A percentile compares a stretch with the other conserved stretches of the same genome.
phyloP scores from a whole-genome alignment of 2,113 vertebrate species.

The Hippocampus zosterae region DNA sequence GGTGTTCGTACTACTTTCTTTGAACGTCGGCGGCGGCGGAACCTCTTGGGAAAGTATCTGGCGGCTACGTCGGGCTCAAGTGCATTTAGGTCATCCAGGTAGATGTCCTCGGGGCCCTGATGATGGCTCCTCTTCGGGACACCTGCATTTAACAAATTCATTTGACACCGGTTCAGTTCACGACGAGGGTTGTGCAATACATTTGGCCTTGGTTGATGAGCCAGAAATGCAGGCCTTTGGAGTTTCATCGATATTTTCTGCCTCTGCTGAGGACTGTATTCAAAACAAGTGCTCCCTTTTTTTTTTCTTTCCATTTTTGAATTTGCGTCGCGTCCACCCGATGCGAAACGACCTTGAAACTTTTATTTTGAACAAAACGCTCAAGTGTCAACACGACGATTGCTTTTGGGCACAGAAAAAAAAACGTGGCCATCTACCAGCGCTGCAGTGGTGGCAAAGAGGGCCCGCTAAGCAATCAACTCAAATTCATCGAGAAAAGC shows the following conservation, averaged over 20 bases:
- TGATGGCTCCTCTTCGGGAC: slow-evolving; percentile 94
- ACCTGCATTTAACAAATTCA: slow-evolving; percentile 66
- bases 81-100: slow-evolving; percentile 91
- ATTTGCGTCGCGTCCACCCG: too few relatives aligned
- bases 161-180: neutral
- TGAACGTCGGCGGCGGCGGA: slow-evolving; percentile 1
- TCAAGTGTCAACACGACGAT: too few relatives aligned
- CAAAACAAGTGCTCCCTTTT: too few relatives aligned
- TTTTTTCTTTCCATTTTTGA: too few relatives aligned
- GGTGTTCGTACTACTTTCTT: neutral
- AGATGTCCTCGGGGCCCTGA: slow-evolving; percentile 96
- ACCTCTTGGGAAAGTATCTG: slow-evolving; percentile 97
- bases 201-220: neutral
- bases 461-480: neutral
- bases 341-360: too few relatives aligned
- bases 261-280: too few relatives aligned
- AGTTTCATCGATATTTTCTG: too few relatives aligned
- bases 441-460: too few relatives aligned
- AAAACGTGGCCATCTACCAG: too few relatives aligned
- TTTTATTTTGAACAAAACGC: too few relatives aligned
- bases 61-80: slow-evolving; percentile 95
- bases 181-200: neutral
- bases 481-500: neutral
- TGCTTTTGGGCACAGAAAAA: too few relatives aligned
- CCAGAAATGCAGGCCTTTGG: neutral